Conservation (phyloP, 2,888 invertebrate species). For the Napeogenes inachia region DNA sequence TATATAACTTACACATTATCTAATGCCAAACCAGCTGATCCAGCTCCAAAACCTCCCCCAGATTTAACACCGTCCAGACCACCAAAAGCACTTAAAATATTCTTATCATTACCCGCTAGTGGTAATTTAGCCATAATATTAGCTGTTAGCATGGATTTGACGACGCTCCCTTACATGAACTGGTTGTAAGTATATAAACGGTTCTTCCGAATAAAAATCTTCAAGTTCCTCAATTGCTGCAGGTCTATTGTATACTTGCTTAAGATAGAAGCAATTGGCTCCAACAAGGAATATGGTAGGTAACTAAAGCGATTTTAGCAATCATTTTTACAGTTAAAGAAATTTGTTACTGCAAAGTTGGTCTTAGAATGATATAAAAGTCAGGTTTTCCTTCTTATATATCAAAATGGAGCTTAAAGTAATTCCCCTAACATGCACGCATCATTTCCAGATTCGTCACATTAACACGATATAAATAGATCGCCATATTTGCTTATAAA, state of each 20-base stretch:
- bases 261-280: conserved; percentile 22
- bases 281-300: conserved; percentile 11
- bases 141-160: conserved; percentile 29
- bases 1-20: conserved; percentile 41
- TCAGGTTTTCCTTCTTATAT: too few relatives aligned
- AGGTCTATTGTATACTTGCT: conserved; percentile 15
- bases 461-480: too few relatives aligned
- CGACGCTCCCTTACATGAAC: conserved; percentile 29
- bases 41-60: conserved; percentile 33
- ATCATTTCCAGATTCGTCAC: too few relatives aligned
- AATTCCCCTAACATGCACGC: too few relatives aligned
- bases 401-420: too few relatives aligned
- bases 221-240: conserved; percentile 19
- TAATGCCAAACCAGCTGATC: conserved; percentile 38
- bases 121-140: conserved; percentile 35
- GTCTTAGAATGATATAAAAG: too few relatives aligned
- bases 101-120: conserved; percentile 31
- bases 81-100: conserved; percentile 34
- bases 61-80: conserved; percentile 28
- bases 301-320: conserved; percentile 15
- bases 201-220: conserved; percentile 24
- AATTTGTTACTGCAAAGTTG: too few relatives aligned
- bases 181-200: conserved; percentile 27
- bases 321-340: conserved; percentile 12
- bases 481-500: too few relatives aligned